A percentile compares a stretch with the other conserved stretches of the same genome.
These are phyloP conservation scores for Saguinus midas DNA, from an alignment of 2,113 vertebrate species.

Conservation along the genomic window DNA sequence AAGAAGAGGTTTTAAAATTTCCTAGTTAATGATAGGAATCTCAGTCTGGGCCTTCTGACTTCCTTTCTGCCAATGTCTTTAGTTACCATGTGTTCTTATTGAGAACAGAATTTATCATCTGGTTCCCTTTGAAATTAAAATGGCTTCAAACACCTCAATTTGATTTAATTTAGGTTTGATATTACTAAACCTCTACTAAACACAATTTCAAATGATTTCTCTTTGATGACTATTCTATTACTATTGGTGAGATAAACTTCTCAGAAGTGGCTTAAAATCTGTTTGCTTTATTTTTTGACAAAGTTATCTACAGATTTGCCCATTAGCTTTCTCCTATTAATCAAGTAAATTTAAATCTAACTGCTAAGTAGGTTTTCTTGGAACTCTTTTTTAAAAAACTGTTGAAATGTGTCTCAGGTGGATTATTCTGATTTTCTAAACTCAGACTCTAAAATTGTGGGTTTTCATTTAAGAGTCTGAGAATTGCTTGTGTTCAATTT, in stretches of 20 bases:
- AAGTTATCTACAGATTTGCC: background rate
- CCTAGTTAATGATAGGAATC: background rate
- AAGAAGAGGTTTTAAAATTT: background rate
- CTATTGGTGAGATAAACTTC: background rate
- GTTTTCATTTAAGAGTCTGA: background rate
- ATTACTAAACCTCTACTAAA: background rate
- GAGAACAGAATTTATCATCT: conserved; percentile 18
- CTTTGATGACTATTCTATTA: background rate
- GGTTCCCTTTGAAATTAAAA: background rate
- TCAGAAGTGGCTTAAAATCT: background rate
- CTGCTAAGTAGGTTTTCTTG: background rate
- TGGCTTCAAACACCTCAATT: background rate
- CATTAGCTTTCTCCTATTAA: background rate
- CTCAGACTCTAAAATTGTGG: background rate
- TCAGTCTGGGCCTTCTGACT: background rate
- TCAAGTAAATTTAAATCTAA: conserved; percentile 27
- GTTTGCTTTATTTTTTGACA: conserved; percentile 37
- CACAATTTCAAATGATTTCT: background rate
- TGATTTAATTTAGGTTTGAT: background rate
- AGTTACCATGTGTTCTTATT: background rate
- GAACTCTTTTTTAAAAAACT: rapidly evolving
- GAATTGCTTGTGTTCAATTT: conserved; percentile 22
- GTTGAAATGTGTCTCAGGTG: background rate
- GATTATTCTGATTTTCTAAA: conserved; percentile 44
- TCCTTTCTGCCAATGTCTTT: background rate